These are phyloP conservation scores for Eumacrocentrus americanus DNA, from an alignment of 2,888 invertebrate species.

Conservation along the genomic window DNA sequence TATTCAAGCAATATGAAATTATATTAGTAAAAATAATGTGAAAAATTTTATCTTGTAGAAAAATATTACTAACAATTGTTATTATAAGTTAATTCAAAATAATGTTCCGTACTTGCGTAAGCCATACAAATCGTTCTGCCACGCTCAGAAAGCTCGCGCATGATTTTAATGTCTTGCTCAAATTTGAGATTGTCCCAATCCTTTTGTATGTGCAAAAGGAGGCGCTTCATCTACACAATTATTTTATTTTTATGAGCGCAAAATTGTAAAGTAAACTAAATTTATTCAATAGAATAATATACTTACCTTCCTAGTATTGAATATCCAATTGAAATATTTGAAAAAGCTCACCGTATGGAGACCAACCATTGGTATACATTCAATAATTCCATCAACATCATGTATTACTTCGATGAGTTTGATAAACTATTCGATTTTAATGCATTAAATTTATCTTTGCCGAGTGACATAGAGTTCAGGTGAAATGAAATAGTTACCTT, in stretches of 20 bases:
- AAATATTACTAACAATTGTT: neutral
- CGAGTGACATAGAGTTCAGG: neutral
- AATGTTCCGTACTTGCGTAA: conserved; percentile 28
- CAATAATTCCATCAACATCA: conserved; percentile 30
- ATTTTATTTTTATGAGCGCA: neutral
- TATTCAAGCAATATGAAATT: neutral
- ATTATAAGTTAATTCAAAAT: neutral
- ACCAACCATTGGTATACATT: conserved; percentile 23
- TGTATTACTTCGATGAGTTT: conserved; percentile 28
- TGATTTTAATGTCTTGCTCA: conserved; percentile 18
- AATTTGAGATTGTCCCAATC: conserved; percentile 22
- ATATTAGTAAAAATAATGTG: neutral
- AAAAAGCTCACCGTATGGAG: conserved; percentile 10
- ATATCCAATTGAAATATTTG: conserved; percentile 28
- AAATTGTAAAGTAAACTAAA: too few relatives aligned
- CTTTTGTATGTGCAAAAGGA: conserved; percentile 24
- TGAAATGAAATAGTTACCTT: conserved; percentile 3
- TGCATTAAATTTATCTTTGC: neutral
- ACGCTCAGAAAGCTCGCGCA: conserved; percentile 17
- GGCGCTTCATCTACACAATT: conserved; percentile 22
- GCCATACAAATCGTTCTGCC: conserved; percentile 7
- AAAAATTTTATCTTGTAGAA: too few relatives aligned
- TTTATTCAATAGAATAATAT: too few relatives aligned
- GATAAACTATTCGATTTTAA: conserved; percentile 19
- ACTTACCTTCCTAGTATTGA: conserved; percentile 28